phyloP scores from a whole-genome alignment of 2,888 invertebrate species.

The Morpho deidamia region DNA sequence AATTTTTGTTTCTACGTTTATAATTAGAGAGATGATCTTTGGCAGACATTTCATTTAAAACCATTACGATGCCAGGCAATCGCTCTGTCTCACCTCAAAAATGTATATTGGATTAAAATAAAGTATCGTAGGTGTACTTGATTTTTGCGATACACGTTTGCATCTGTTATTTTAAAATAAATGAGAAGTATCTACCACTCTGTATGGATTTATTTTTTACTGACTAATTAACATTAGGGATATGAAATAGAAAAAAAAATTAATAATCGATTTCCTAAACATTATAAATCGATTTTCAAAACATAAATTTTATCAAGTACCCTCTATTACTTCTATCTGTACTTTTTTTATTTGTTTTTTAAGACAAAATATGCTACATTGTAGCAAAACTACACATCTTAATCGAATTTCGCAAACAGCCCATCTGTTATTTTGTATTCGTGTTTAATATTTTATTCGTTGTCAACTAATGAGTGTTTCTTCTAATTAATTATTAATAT shows the following conservation, averaged over 20 bases:
- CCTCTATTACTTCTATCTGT: too few species aligned
- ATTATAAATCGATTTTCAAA: too few species aligned
- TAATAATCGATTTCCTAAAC: not conserved
- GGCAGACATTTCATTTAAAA: conserved; percentile 55
- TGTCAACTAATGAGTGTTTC: too few species aligned
- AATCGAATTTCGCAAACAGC: too few species aligned
- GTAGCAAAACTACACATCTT: too few species aligned
- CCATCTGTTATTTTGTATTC: too few species aligned
- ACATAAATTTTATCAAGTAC: too few species aligned
- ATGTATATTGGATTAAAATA: conserved; percentile 26
- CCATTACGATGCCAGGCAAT: conserved; percentile 33
- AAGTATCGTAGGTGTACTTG: conserved; percentile 19
- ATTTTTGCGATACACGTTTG: not conserved
- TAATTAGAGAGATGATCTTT: conserved; percentile 54
- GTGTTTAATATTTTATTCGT: too few species aligned
- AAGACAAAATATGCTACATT: too few species aligned
- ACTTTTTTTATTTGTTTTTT: too few species aligned
- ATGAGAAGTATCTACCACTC: not conserved
- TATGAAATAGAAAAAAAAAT: conserved; percentile 5
- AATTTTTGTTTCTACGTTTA: conserved; percentile 47
- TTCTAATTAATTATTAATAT: too few species aligned
- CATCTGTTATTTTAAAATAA: conserved; percentile 5
- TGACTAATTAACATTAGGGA: not conserved
- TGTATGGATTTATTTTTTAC: not conserved
- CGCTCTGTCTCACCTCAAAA: conserved; percentile 36